Evolutionary conservation across 1,140 invertebrate species (phyloP).

Genomic region (Platyscapa corneri): DNA sequence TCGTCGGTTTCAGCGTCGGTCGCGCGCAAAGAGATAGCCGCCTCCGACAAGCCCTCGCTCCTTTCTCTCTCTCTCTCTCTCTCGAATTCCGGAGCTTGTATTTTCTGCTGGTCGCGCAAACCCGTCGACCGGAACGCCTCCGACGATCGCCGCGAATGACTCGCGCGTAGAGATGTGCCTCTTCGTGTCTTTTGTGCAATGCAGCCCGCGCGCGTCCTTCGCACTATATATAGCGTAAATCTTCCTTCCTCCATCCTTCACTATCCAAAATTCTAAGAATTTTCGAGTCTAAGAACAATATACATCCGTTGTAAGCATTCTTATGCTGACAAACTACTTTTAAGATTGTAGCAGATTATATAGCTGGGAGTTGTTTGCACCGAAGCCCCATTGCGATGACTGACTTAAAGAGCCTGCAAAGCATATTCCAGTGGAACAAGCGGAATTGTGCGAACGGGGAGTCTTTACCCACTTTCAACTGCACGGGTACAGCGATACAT

Average conservation of each 20-base stretch:
- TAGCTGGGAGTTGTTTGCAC: neutral
- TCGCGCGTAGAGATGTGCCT: neutral
- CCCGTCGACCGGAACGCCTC: conserved; percentile 12
- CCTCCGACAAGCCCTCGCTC: neutral
- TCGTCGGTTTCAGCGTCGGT: conserved; percentile 1
- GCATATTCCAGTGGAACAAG: neutral
- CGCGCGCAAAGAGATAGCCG: conserved; percentile 7
- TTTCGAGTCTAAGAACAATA: neutral
- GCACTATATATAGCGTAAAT: neutral
- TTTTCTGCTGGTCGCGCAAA: neutral
- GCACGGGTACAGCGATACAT: neutral
- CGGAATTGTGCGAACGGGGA: neutral
- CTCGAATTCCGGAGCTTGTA: neutral
- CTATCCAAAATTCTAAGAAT: neutral
- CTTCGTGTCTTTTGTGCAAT: neutral
- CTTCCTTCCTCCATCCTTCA: neutral
- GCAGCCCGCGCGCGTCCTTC: neutral
- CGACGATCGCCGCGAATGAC: neutral
- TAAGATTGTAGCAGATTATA: neutral
- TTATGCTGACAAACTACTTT: neutral
- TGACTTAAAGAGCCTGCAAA: neutral
- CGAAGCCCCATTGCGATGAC: neutral
- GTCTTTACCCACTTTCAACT: neutral
- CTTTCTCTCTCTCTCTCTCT: neutral
- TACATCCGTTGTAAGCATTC: neutral